phyloP scores from a whole-genome alignment of 1,140 invertebrate genomes.

The Triops longicaudatus region DNA sequence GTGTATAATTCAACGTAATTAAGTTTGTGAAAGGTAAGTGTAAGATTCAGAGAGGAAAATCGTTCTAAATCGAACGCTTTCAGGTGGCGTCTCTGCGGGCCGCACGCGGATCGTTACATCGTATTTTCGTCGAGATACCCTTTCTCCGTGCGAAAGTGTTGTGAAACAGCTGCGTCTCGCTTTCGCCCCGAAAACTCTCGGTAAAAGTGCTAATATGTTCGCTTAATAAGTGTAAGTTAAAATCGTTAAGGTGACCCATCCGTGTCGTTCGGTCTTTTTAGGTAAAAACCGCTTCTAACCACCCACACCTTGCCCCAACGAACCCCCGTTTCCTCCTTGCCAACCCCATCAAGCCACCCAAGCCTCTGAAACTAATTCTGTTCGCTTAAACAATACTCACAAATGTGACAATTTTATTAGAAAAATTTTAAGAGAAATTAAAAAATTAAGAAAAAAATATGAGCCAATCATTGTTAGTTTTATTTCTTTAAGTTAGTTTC shows the following conservation, averaged over 20 bases:
- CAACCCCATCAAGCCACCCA: neutral
- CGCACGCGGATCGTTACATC: slow-evolving; percentile 10
- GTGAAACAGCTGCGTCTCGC: neutral
- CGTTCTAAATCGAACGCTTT: neutral
- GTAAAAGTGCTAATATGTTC: neutral
- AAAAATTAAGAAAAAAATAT: too few species aligned
- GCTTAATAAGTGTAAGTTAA: neutral
- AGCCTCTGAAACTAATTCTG: too few species aligned
- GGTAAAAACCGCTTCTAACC: slow-evolving; percentile 11
- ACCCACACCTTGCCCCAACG: neutral
- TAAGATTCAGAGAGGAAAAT: neutral
- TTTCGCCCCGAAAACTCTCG: neutral
- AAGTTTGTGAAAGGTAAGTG: neutral
- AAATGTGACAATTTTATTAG: too few species aligned
- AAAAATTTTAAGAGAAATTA: too few species aligned
- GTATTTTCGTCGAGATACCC: neutral
- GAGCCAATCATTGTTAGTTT: too few species aligned
- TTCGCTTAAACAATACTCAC: too few species aligned
- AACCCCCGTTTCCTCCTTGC: neutral
- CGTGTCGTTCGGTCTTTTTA: neutral
- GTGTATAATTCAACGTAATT: neutral
- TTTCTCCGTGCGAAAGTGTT: neutral
- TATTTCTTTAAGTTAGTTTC: too few species aligned
- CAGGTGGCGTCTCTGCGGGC: slow-evolving; percentile 9
- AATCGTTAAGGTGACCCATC: too few species aligned